phyloP scores from a whole-genome alignment of 2,113 vertebrate species.

The Trematomus loennbergii region DNA sequence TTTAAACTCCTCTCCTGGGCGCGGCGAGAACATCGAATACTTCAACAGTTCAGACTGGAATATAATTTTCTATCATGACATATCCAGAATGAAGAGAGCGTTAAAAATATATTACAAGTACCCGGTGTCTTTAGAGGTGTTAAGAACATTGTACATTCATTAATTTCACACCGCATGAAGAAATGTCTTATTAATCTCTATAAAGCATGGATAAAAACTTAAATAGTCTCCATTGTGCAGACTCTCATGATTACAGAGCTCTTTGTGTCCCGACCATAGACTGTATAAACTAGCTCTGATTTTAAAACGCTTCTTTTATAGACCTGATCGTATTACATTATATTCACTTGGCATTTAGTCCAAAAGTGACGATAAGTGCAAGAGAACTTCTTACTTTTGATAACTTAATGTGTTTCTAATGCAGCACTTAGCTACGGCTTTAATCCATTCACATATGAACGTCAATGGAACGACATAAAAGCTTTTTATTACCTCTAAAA shows the following conservation, averaged over 20 bases:
- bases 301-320: not conserved
- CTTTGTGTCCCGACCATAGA: too few relatives aligned
- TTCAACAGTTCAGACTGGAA: not conserved
- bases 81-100: constrained; percentile 22
- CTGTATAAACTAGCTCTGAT: too few relatives aligned
- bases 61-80: constrained; percentile 32
- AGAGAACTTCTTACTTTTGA: not conserved
- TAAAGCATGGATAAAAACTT: constrained; percentile 52
- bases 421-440: not conserved
- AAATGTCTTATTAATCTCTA: constrained; percentile 65
- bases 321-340: not conserved
- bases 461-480: not conserved
- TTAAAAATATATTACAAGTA: constrained; percentile 7
- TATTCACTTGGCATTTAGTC: not conserved
- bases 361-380: not conserved
- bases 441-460: not conserved
- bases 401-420: not conserved
- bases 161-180: constrained; percentile 32
- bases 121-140: constrained; percentile 30
- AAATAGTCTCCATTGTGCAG: too few relatives aligned
- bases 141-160: constrained; percentile 45
- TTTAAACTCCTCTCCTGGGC: too few relatives aligned
- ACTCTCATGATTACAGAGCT: too few relatives aligned
- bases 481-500: constrained; percentile 18
- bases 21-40: too few relatives aligned